These are phyloP conservation scores for Mellivora capensis DNA, from an alignment of 2,113 vertebrate species.

Conservation along the genomic window DNA sequence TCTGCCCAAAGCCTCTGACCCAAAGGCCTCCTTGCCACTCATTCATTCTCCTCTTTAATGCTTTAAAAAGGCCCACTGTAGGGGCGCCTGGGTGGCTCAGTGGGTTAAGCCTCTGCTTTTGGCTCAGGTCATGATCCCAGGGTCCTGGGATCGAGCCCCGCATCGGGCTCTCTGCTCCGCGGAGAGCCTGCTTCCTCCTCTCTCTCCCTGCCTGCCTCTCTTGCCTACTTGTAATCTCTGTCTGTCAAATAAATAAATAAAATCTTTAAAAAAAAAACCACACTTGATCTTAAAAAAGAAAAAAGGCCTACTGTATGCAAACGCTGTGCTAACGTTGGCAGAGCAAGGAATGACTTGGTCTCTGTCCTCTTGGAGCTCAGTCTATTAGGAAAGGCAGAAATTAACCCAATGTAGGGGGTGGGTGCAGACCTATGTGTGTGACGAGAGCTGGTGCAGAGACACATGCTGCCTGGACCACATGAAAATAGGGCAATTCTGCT, in stretches of 20 bases:
- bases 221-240: too few relatives aligned
- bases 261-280: too few relatives aligned
- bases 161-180: too few relatives aligned
- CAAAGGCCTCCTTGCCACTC: background rate
- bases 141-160: too few relatives aligned
- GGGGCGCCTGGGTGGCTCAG: too few relatives aligned
- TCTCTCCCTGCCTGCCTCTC: too few relatives aligned
- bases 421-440: rapidly evolving
- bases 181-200: too few relatives aligned
- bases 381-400: background rate
- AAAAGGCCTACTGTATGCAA: background rate
- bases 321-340: background rate
- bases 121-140: too few relatives aligned
- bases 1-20: background rate
- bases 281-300: too few relatives aligned
- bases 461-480: too few relatives aligned
- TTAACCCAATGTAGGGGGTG: background rate
- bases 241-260: too few relatives aligned
- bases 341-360: background rate
- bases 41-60: background rate
- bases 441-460: background rate
- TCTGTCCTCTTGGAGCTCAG: background rate
- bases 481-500: background rate
- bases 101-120: too few relatives aligned
- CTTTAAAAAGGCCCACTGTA: background rate